These are phyloP conservation scores for Aegithalos caudatus DNA, from an alignment of 2,113 vertebrate genomes.

Conservation along the genomic window DNA sequence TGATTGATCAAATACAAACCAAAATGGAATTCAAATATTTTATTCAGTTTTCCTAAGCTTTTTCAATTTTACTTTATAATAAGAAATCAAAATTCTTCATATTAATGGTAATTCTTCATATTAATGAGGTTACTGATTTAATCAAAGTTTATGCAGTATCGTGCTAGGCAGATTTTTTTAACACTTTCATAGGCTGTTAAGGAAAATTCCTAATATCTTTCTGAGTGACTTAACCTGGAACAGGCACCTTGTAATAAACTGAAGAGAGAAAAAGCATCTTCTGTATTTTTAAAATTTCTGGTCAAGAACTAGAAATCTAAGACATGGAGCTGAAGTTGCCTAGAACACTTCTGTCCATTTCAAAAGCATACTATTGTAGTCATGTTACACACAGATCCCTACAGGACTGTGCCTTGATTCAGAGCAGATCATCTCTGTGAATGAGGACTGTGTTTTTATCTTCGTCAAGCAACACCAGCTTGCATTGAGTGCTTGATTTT, in stretches of 20 bases:
- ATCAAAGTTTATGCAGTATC: neutral
- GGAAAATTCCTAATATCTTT: slow-evolving; percentile 19
- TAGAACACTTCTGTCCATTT: neutral
- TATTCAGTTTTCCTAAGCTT: neutral
- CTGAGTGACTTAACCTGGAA: neutral
- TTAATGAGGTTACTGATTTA: neutral
- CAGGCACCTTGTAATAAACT: slow-evolving; percentile 1
- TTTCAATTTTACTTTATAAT: neutral
- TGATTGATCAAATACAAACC: neutral
- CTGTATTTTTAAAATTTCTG: neutral
- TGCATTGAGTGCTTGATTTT: neutral
- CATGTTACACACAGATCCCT: neutral
- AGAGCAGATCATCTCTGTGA: neutral
- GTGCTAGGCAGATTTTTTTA: neutral
- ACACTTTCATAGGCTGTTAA: neutral
- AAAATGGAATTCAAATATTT: neutral
- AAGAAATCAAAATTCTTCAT: neutral
- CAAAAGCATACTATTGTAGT: neutral
- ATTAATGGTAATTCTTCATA: neutral
- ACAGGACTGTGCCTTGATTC: neutral
- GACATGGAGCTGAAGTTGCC: neutral
- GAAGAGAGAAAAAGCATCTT: neutral
- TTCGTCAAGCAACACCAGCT: neutral
- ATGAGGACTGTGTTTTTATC: slow-evolving; percentile 2
- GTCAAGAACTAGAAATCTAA: neutral